Evolutionary conservation across 2,113 vertebrate genomes (phyloP), one percentile per base, ranked within the genome.

Genomic region (Planiliza haematocheilus): DNA sequence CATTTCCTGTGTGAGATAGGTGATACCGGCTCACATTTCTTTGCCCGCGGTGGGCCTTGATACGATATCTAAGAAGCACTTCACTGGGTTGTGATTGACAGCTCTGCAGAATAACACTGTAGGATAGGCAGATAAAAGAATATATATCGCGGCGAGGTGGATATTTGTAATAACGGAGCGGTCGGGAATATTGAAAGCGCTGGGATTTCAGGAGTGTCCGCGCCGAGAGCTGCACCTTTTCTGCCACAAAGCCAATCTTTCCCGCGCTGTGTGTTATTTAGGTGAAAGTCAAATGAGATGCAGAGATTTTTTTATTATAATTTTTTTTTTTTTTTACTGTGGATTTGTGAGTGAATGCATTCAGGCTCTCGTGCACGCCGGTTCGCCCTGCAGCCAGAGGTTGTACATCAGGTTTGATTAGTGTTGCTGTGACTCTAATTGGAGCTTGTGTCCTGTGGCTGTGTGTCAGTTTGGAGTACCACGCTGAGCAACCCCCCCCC

Each of bases 341-440:
- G 38, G 64, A 69, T 60, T 51, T 16, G 65, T 50, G 58, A 71
- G 39, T 71, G 62, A 79, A 70, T 68, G 20, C 51, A 56, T 36
- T 12, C 7, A 7, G 53, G 48, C 34, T 36, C 43, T 43, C 4
- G 7, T 63, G 8, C 74, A 57, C 0, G 11, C 67, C 43, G 34
- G 30, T 17, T 69, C 51, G 7, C 58, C 75, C 82, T 55, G 74
- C 56, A 77, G 82, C 75, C 70, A 82, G 86, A 84, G 79, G 53
- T 84, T 85, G 73, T 61, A 84, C 80, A 90, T 92, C 90, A 87
- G 78, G 56, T 89, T 87, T 90, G 86, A 91, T 92, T 91, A 91
- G 86, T 64, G 74, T 79, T 74, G 70, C 67, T 64, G 67, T 77
- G 86, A 82, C 70, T 86, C 83, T 92, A 88, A 90, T 90, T 92